A percentile compares a stretch with the other conserved stretches of the same genome.
Conservation (phyloP, 2,113 vertebrate genomes). For the Pachycephala philippinensis region DNA sequence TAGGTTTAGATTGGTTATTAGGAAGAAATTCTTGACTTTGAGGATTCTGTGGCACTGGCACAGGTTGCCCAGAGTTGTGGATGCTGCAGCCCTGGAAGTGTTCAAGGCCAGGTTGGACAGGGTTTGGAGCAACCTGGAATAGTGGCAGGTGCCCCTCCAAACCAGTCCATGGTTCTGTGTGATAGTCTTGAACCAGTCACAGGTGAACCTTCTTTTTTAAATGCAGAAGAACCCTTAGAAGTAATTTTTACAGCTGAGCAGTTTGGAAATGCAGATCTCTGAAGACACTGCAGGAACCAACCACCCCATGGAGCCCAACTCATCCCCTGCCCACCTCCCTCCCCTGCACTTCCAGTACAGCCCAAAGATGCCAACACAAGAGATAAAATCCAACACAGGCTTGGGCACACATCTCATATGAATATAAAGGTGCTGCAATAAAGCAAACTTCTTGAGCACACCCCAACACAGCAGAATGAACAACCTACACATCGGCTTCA, state of each 20-base stretch:
- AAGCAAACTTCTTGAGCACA: not conserved
- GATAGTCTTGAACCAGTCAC: not conserved
- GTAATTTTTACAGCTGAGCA: not conserved
- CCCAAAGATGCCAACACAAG: not conserved
- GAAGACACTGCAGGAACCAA: not conserved
- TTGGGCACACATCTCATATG: not conserved
- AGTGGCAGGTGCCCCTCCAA: not conserved
- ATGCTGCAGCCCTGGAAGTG: not conserved
- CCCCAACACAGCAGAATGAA: not conserved
- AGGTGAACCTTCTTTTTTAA: not conserved
- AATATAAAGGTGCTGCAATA: not conserved
- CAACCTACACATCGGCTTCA: not conserved
- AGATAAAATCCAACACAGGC: not conserved
- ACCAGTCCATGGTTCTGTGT: accelerated
- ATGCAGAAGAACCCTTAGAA: not conserved
- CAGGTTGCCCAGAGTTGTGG: too few relatives aligned
- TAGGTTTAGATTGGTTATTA: not conserved
- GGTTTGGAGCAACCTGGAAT: not conserved
- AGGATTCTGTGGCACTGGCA: not conserved
- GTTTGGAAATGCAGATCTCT: not conserved
- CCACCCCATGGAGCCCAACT: accelerated
- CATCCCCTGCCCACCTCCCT: not conserved
- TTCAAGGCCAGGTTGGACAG: too few relatives aligned
- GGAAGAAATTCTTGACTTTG: not conserved
- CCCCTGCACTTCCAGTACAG: not conserved